Evolutionary conservation across 2,888 invertebrate species (phyloP).

Genomic region (Idaea aversata): DNA sequence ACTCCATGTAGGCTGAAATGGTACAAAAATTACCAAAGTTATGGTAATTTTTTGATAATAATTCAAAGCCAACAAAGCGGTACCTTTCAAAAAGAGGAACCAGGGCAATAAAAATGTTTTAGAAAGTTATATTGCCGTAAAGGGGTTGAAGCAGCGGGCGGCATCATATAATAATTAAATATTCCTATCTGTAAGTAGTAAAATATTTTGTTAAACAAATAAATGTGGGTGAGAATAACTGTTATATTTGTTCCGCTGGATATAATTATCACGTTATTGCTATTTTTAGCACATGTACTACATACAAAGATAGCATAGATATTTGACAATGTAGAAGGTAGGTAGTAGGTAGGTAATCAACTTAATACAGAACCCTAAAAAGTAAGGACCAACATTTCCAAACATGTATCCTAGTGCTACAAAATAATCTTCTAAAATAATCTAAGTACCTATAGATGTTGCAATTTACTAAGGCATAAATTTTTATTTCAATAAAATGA

Average conservation of each 20-base stretch:
- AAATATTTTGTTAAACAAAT: constrained; percentile 42
- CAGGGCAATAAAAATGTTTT: constrained; percentile 57
- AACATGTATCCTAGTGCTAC: no score
- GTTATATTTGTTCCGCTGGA: constrained; percentile 36
- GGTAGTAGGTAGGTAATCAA: no score
- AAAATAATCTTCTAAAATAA: no score
- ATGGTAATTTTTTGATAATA: constrained; percentile 29
- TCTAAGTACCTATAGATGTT: no score
- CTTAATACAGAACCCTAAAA: no score
- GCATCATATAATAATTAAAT: constrained; percentile 63
- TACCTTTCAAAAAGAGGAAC: constrained; percentile 36
- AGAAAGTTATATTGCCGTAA: constrained; percentile 73
- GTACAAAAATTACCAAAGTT: constrained; percentile 21
- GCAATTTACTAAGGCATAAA: no score
- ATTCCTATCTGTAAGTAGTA: constrained; percentile 35
- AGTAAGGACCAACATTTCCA: no score
- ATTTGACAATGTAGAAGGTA: background rate
- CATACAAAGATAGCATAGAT: background rate
- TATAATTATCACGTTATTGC: constrained; percentile 32
- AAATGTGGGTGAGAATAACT: constrained; percentile 47
- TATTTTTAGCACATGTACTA: constrained; percentile 16
- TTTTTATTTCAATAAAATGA: no score
- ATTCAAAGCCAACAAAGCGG: constrained; percentile 34
- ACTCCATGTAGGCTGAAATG: background rate
- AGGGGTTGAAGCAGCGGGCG: constrained; percentile 53